Evolutionary conservation across 2,113 vertebrate species (phyloP).

Genomic region (Urocitellus parryii): DNA sequence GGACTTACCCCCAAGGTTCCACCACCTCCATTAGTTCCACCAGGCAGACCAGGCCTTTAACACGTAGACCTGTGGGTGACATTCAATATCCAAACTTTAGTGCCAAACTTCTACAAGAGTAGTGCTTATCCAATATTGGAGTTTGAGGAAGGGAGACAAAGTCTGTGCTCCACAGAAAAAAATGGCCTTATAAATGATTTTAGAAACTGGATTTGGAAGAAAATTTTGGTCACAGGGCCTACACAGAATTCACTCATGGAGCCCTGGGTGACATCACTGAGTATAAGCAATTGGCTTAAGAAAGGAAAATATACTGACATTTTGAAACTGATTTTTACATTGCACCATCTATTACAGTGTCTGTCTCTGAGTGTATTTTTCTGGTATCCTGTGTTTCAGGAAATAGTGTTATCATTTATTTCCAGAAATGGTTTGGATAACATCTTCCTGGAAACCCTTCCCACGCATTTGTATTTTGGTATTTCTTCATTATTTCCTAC

Average conservation of each 20-base stretch:
- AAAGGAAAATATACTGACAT: slow-evolving; percentile 39
- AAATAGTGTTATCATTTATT: slow-evolving; percentile 87
- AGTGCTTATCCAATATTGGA: slow-evolving; percentile 72
- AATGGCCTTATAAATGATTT: slow-evolving; percentile 47
- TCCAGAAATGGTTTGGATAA: slow-evolving; percentile 84
- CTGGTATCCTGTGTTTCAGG: slow-evolving; percentile 82
- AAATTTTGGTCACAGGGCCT: slow-evolving; percentile 28
- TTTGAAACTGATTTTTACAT: slow-evolving; percentile 71
- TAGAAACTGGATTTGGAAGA: slow-evolving; percentile 75
- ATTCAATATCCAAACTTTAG: background rate
- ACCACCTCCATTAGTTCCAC: too few species aligned
- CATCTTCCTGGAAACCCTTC: slow-evolving; percentile 86
- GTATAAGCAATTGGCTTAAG: slow-evolving; percentile 33
- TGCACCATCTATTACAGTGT: slow-evolving; percentile 79
- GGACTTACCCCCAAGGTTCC: background rate
- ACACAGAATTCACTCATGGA: slow-evolving; percentile 26
- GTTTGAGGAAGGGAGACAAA: slow-evolving; percentile 79
- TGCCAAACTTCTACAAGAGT: background rate
- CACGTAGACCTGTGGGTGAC: background rate
- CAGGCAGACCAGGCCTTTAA: background rate
- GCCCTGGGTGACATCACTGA: background rate
- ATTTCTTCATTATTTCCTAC: slow-evolving; percentile 80
- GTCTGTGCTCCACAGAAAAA: slow-evolving; percentile 58
- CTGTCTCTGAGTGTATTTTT: slow-evolving; percentile 43
- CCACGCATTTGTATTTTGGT: slow-evolving; percentile 83